Evolutionary conservation across 2,888 invertebrate genomes (phyloP).

Genomic region (Scaptodrosophila latifasciaeformis): DNA sequence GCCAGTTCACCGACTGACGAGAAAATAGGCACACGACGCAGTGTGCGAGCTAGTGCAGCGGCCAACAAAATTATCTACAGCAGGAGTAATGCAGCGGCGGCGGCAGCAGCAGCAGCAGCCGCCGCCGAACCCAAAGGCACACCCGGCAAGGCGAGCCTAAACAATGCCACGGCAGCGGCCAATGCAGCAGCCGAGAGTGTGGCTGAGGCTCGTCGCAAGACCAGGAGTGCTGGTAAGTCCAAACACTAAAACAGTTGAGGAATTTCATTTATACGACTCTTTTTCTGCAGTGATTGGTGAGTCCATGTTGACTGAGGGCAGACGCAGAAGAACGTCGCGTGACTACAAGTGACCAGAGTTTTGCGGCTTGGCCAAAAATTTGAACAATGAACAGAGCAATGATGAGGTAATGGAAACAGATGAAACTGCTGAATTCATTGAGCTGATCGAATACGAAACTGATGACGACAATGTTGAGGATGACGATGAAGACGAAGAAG

Average conservation of each 20-base stretch:
- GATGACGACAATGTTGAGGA: constrained; percentile 12
- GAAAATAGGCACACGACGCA: constrained; percentile 78
- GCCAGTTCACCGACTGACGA: constrained; percentile 69
- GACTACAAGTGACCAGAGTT: constrained; percentile 84
- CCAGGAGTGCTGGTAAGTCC: constrained; percentile 81
- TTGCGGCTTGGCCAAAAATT: constrained; percentile 75
- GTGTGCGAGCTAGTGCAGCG: constrained; percentile 76
- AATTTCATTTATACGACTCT: background rate
- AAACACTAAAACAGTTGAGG: background rate
- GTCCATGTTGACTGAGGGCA: constrained; percentile 70
- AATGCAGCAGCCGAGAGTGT: constrained; percentile 56
- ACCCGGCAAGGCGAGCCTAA: constrained; percentile 20
- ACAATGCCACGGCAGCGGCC: constrained; percentile 55
- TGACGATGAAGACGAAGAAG: constrained; percentile 21
- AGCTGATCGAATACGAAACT: constrained; percentile 48
- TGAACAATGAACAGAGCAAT: constrained; percentile 50
- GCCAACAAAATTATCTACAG: constrained; percentile 75
- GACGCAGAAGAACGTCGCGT: constrained; percentile 81
- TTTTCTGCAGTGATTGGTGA: constrained; percentile 68
- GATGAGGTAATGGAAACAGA: constrained; percentile 22
- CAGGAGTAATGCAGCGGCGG: constrained; percentile 59
- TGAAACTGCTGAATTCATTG: constrained; percentile 55
- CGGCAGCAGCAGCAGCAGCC: constrained; percentile 56
- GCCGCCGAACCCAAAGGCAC: constrained; percentile 48
- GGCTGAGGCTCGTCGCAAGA: constrained; percentile 78